Percentiles rank a stretch among this genome's conserved stretches.
These are phyloP conservation scores for Diploptera punctata DNA, from an alignment of 2,888 invertebrate species.

Conservation along the genomic window DNA sequence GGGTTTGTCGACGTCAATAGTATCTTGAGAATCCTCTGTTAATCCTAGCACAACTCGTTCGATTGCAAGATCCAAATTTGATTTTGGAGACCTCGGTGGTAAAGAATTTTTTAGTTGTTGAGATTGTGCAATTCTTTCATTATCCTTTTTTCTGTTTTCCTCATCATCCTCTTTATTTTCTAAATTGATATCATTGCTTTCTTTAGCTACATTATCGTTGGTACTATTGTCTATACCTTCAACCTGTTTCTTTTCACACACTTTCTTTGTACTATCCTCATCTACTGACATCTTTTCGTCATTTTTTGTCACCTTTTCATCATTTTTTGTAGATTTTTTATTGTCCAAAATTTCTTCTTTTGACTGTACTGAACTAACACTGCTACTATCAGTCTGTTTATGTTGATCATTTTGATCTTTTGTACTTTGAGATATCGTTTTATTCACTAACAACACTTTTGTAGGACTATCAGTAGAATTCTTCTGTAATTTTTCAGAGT, in stretches of 20 bases:
- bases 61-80: slow-evolving; percentile 33
- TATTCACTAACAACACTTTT: too few relatives aligned
- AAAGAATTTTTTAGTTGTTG: not conserved
- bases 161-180: not conserved
- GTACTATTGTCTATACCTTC: not conserved
- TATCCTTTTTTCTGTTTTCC: not conserved
- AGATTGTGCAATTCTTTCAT: not conserved
- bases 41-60: slow-evolving; percentile 28
- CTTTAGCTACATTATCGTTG: not conserved
- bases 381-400: too few relatives aligned
- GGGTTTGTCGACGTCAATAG: not conserved
- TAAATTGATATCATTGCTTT: not conserved
- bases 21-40: not conserved
- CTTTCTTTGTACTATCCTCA: not conserved
- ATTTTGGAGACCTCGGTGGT: not conserved
- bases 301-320: not conserved
- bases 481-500: not conserved
- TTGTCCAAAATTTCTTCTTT: too few relatives aligned
- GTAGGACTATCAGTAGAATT: too few relatives aligned
- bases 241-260: not conserved
- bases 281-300: not conserved
- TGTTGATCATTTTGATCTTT: too few relatives aligned
- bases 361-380: too few relatives aligned
- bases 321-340: not conserved
- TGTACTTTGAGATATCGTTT: too few relatives aligned